Percentiles rank a stretch among this genome's conserved stretches.
These are phyloP conservation scores for Orcinus orca DNA, from an alignment of 2,113 vertebrate genomes.

Conservation along the genomic window DNA sequence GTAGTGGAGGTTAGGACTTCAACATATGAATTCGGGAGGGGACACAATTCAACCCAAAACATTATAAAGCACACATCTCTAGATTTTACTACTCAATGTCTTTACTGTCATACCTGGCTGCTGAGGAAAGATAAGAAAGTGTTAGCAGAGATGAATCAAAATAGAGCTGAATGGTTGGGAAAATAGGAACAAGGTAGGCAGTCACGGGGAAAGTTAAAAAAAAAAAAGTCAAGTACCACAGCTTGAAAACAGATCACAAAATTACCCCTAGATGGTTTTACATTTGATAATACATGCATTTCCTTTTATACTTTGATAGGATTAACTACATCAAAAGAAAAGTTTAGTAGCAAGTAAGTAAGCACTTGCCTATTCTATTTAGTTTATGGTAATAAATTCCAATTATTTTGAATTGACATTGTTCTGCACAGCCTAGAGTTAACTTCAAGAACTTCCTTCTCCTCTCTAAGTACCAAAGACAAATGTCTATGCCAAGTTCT, in stretches of 20 bases:
- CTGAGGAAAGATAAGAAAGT: not conserved
- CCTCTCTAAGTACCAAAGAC: conserved; percentile 33
- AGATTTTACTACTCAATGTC: not conserved
- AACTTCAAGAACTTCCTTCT: conserved; percentile 24
- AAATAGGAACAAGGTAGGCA: not conserved
- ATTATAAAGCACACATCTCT: not conserved
- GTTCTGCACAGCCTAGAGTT: not conserved
- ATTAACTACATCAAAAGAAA: conserved; percentile 1
- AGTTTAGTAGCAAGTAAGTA: not conserved
- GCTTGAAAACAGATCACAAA: not conserved
- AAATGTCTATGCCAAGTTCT: not conserved
- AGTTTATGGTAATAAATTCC: conserved; percentile 56
- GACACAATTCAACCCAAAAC: not conserved
- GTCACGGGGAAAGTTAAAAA: not conserved
- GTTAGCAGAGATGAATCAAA: not conserved
- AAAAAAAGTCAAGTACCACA: not conserved
- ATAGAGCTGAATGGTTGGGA: not conserved
- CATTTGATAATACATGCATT: not conserved
- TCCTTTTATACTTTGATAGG: not conserved
- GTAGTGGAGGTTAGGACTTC: not conserved
- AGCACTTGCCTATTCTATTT: not conserved
- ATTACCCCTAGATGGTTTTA: not conserved
- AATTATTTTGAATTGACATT: conserved; percentile 60
- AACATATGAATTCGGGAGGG: not conserved
- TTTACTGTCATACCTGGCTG: not conserved